These are phyloP conservation scores for Ciconia stormi DNA, from an alignment of 2,113 vertebrate genomes.

Conservation along the genomic window DNA sequence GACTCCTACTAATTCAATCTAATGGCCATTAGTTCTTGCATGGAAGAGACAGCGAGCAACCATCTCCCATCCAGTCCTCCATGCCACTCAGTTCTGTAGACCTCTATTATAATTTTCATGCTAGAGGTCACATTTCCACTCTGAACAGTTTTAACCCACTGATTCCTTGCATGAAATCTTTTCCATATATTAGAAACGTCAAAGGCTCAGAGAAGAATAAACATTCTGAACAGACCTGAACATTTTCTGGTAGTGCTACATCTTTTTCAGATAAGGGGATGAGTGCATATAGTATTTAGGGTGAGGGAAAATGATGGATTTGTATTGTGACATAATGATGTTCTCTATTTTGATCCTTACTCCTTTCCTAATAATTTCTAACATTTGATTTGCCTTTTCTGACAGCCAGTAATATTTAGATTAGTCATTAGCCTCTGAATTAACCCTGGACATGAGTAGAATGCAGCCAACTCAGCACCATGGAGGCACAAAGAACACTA, in stretches of 20 bases:
- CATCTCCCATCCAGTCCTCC: not conserved
- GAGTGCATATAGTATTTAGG: not conserved
- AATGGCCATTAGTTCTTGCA: not conserved
- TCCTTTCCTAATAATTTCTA: not conserved
- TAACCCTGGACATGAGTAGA: not conserved
- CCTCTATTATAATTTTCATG: not conserved
- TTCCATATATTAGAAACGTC: not conserved
- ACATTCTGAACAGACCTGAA: not conserved
- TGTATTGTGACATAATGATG: not conserved
- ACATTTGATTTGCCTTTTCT: not conserved
- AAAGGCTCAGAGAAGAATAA: not conserved
- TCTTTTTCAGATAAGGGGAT: not conserved
- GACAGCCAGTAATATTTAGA: not conserved
- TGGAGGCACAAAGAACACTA: not conserved
- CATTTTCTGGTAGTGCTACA: not conserved
- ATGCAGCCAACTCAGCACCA: not conserved
- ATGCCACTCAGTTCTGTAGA: not conserved
- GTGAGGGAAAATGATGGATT: not conserved
- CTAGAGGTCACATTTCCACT: not conserved
- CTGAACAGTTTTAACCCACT: not conserved
- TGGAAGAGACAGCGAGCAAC: not conserved
- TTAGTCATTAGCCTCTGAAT: not conserved
- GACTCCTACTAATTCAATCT: not conserved
- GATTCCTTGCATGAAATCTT: not conserved
- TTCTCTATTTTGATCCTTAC: not conserved